Conservation (phyloP, 2,797 vertebrate species). For the Thamnophis elegans region DNA sequence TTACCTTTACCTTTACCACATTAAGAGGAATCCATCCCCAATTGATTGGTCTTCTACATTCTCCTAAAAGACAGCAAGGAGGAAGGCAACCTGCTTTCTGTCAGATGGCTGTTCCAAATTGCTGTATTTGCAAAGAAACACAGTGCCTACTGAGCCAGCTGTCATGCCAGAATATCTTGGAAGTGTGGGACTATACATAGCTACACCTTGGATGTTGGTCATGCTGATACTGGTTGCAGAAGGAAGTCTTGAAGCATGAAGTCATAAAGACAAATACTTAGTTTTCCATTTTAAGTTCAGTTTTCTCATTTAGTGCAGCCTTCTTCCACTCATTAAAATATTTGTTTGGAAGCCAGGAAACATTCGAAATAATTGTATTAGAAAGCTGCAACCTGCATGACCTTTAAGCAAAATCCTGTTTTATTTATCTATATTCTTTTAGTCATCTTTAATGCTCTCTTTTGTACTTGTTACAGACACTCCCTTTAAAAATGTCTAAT, state of each 20-base stretch:
- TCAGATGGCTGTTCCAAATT: neutral
- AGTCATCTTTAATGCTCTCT: neutral
- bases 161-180: neutral
- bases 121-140: neutral
- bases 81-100: neutral
- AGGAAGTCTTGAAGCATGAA: neutral
- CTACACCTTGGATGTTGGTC: neutral
- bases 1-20: neutral
- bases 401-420: neutral
- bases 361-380: neutral
- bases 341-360: neutral
- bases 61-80: neutral
- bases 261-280: neutral
- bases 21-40: neutral
- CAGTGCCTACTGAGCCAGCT: neutral
- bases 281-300: neutral
- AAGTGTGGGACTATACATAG: neutral
- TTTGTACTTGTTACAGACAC: neutral
- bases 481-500: neutral
- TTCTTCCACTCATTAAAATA: neutral
- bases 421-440: neutral
- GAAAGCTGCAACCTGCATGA: neutral
- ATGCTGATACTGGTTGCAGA: neutral
- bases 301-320: neutral
- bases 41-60: neutral